phyloP scores from a whole-genome alignment of 2,888 invertebrate genomes.

The Liposcelis brunnea region DNA sequence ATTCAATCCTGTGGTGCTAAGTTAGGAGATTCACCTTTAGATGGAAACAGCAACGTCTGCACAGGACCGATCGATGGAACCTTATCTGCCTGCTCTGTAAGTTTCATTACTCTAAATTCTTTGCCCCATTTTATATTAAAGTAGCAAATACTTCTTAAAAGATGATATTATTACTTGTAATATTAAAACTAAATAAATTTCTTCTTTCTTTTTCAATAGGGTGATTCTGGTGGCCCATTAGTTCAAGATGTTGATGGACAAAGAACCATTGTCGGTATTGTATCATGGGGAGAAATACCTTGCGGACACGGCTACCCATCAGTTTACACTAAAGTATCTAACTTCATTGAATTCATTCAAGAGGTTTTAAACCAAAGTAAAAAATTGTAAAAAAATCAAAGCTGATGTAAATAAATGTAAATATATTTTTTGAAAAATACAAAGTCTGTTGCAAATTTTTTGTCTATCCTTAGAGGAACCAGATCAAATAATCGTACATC shows the following conservation, averaged over 20 bases:
- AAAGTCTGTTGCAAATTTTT: no score
- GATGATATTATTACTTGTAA: neutral
- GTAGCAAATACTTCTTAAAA: no score
- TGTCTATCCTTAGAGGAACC: no score
- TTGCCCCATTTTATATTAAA: neutral
- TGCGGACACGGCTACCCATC: slow-evolving; percentile 29
- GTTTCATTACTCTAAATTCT: slow-evolving; percentile 6
- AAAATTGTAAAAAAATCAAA: no score
- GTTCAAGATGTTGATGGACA: slow-evolving; percentile 19
- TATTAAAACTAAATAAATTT: neutral
- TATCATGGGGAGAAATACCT: slow-evolving; percentile 33
- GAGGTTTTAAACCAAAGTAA: no score
- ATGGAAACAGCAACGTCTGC: slow-evolving; percentile 26
- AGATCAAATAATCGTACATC: no score
- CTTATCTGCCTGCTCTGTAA: slow-evolving; percentile 28
- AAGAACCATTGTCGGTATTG: slow-evolving; percentile 27
- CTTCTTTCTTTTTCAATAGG: slow-evolving; percentile 18
- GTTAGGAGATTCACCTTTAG: slow-evolving; percentile 14
- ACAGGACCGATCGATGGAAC: slow-evolving; percentile 27
- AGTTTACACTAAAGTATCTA: slow-evolving; percentile 28
- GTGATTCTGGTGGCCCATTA: slow-evolving; percentile 27
- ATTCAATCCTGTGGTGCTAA: slow-evolving; percentile 14
- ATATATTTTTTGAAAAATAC: no score
- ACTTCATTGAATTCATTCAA: slow-evolving; percentile 28
- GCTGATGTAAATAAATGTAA: no score